Percentiles rank a stretch among this genome's conserved stretches.
Evolutionary conservation across 2,888 invertebrate genomes (phyloP).

Genomic region (Rhagonycha lutea): DNA sequence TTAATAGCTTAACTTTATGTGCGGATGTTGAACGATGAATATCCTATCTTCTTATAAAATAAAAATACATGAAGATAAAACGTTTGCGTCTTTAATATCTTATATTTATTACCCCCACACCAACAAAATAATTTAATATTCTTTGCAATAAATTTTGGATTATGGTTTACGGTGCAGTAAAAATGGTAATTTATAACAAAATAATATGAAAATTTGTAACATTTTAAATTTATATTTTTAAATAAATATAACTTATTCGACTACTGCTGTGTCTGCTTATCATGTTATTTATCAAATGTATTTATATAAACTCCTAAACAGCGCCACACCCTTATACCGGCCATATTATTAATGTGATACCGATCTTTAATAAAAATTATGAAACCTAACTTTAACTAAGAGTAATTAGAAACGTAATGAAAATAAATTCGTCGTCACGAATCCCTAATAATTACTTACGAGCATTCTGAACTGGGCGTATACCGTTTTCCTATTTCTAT

Average conservation of each 20-base stretch:
- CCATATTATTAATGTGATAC: slow-evolving; percentile 53
- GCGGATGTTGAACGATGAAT: slow-evolving; percentile 54
- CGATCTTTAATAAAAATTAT: slow-evolving; percentile 53
- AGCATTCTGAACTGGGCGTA: slow-evolving; percentile 21
- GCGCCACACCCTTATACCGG: slow-evolving; percentile 35
- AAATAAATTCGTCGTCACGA: slow-evolving; percentile 31
- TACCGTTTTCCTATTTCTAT: background rate
- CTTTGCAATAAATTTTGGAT: slow-evolving; percentile 57
- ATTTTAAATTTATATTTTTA: slow-evolving; percentile 34
- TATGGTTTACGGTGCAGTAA: slow-evolving; percentile 56
- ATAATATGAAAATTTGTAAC: slow-evolving; percentile 50
- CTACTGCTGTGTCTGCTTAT: slow-evolving; percentile 44
- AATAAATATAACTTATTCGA: slow-evolving; percentile 47
- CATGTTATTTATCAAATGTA: slow-evolving; percentile 45
- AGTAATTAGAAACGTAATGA: slow-evolving; percentile 31
- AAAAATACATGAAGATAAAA: slow-evolving; percentile 49
- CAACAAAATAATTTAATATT: slow-evolving; percentile 57
- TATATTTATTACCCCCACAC: slow-evolving; percentile 54
- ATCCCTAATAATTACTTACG: slow-evolving; percentile 28
- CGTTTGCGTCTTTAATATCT: slow-evolving; percentile 54
- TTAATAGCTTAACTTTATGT: slow-evolving; percentile 56
- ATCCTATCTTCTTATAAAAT: slow-evolving; percentile 51
- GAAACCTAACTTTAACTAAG: slow-evolving; percentile 43
- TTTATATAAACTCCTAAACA: slow-evolving; percentile 37
- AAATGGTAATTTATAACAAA: slow-evolving; percentile 57